Percentiles rank a stretch among this genome's conserved stretches.
These are phyloP conservation scores for Scomber japonicus DNA, from an alignment of 2,113 vertebrate species.

Conservation along the genomic window DNA sequence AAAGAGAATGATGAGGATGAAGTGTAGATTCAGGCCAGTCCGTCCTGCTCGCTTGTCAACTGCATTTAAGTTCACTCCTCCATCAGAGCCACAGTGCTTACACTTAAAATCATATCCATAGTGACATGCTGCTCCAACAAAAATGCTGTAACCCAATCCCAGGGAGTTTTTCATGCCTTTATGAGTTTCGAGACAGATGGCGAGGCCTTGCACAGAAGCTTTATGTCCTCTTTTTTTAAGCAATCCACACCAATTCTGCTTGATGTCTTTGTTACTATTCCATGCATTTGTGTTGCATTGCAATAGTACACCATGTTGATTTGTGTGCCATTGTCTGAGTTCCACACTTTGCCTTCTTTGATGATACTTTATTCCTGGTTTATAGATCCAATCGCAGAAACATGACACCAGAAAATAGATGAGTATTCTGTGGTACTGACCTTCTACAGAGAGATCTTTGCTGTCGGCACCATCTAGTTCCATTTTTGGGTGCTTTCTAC, in stretches of 20 bases:
- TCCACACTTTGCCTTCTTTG: slow-evolving; percentile 19
- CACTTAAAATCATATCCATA: slow-evolving; percentile 40
- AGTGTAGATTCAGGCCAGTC: slow-evolving; percentile 68
- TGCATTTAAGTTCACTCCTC: slow-evolving; percentile 30
- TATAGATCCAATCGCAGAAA: slow-evolving; percentile 47
- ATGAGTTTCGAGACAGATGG: slow-evolving; percentile 31
- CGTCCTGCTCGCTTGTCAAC: slow-evolving; percentile 37
- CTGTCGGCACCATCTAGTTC: slow-evolving; percentile 1
- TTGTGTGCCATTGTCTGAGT: slow-evolving; percentile 31
- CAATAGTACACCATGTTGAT: slow-evolving; percentile 16
- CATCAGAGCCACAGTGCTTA: slow-evolving; percentile 28
- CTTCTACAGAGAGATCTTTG: slow-evolving; percentile 9
- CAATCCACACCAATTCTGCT: slow-evolving; percentile 15
- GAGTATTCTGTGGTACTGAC: slow-evolving; percentile 13
- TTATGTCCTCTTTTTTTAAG: slow-evolving; percentile 19
- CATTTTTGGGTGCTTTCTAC: slow-evolving; percentile 43
- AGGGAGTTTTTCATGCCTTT: slow-evolving; percentile 29
- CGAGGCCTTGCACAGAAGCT: slow-evolving; percentile 14
- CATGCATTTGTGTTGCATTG: background rate
- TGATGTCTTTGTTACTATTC: slow-evolving; percentile 7
- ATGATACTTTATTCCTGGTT: slow-evolving; percentile 4
- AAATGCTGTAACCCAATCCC: slow-evolving; percentile 32
- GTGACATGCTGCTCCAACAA: slow-evolving; percentile 39
- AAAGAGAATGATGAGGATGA: slow-evolving; percentile 71
- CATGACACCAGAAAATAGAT: slow-evolving; percentile 47